Conservation (phyloP, 2,888 invertebrate species). For the Prosopocoilus inquinatus region DNA sequence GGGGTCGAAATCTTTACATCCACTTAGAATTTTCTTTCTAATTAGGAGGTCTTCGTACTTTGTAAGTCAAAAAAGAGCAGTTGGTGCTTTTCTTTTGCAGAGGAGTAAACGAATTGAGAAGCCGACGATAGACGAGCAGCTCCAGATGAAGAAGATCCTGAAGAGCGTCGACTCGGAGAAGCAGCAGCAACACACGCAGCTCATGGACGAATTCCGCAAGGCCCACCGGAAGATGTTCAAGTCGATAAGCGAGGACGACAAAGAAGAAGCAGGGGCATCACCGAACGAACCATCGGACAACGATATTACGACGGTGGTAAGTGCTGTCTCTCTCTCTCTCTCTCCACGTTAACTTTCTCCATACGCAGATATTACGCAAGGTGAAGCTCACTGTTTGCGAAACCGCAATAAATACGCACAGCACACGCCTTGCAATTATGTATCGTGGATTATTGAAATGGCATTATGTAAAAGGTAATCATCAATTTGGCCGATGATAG, state of each 20-base stretch:
- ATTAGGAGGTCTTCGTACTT: not conserved
- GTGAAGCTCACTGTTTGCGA: too few species aligned
- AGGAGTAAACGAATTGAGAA: slow-evolving; percentile 22
- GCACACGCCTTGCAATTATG: too few species aligned
- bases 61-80: not conserved
- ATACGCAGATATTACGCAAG: too few species aligned
- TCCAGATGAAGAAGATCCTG: slow-evolving; percentile 46
- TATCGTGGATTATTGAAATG: too few species aligned
- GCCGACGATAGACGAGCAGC: slow-evolving; percentile 46
- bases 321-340: too few species aligned
- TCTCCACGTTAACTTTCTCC: too few species aligned
- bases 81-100: slow-evolving; percentile 9
- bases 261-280: not conserved
- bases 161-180: slow-evolving; percentile 60
- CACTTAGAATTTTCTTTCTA: too few species aligned
- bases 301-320: slow-evolving; percentile 10
- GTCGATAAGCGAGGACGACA: slow-evolving; percentile 25
- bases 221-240: slow-evolving; percentile 87
- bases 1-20: not conserved
- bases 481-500: too few species aligned
- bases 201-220: slow-evolving; percentile 88
- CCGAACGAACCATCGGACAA: not conserved
- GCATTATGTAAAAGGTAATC: too few species aligned
- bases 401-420: too few species aligned
- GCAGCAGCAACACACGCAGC: slow-evolving; percentile 68